Evolutionary conservation across 1,140 invertebrate genomes (phyloP).

Genomic region (Mesaphorura yosii): DNA sequence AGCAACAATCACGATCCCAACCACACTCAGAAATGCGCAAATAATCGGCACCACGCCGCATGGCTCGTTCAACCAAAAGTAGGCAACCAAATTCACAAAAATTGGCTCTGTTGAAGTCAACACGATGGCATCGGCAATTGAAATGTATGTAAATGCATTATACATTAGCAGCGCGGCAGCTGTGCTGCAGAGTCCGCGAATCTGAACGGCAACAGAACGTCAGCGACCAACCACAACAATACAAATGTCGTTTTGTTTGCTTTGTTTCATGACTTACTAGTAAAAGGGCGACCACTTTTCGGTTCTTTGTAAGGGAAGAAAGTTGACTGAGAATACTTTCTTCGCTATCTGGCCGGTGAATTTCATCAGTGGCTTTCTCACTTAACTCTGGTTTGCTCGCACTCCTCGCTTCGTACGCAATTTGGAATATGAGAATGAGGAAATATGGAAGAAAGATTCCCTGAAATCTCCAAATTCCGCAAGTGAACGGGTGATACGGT

Average conservation of each 20-base stretch:
- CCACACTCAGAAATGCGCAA: neutral
- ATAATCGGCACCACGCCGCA: conserved; percentile 12
- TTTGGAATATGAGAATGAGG: conserved; percentile 32
- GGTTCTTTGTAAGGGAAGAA: no score
- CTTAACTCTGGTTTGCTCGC: no score
- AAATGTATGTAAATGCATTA: conserved; percentile 9
- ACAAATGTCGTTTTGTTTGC: no score
- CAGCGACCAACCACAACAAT: no score
- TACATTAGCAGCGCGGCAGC: conserved; percentile 1
- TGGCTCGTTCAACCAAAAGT: conserved; percentile 10
- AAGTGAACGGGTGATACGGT: conserved; percentile 35
- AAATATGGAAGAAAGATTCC: conserved; percentile 37
- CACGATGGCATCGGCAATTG: conserved; percentile 4
- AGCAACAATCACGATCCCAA: conserved; percentile 9
- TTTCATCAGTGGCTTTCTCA: no score
- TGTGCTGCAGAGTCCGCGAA: no score
- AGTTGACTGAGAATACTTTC: no score
- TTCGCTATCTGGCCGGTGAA: no score
- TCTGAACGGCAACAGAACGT: no score
- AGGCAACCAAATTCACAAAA: conserved; percentile 6
- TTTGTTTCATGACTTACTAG: no score
- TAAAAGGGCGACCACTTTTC: no score
- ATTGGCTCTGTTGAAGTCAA: conserved; percentile 2
- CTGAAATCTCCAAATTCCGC: conserved; percentile 37
- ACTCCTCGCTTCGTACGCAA: no score